phyloP scores from a whole-genome alignment of 2,888 invertebrate genomes.

The Subacronicta megacephala region DNA sequence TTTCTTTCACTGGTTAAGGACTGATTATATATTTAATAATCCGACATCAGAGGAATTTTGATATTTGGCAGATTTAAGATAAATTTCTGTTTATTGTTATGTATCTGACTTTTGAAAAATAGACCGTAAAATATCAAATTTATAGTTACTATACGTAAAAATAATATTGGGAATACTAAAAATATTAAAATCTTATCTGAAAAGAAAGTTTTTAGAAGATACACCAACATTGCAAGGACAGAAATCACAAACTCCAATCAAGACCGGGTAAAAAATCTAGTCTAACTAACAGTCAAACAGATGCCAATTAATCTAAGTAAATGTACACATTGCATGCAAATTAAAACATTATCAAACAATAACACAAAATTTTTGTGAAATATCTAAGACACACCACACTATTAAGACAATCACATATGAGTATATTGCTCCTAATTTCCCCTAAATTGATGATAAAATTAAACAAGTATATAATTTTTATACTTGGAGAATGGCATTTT shows the following conservation, averaged over 20 bases:
- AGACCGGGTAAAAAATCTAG: conserved; percentile 10
- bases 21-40: too few relatives aligned
- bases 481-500: too few relatives aligned
- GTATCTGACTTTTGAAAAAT: too few relatives aligned
- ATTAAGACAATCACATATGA: conserved; percentile 21
- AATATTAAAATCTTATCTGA: not conserved
- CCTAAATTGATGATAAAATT: not conserved
- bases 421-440: conserved; percentile 18
- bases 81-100: too few relatives aligned
- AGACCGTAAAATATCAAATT: too few relatives aligned
- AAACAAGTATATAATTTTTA: too few relatives aligned
- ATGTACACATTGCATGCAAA: conserved; percentile 62
- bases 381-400: conserved; percentile 41
- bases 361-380: conserved; percentile 26
- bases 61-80: too few relatives aligned
- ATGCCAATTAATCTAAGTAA: conserved; percentile 44
- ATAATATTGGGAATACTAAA: too few relatives aligned
- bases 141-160: too few relatives aligned
- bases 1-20: too few relatives aligned
- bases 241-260: conserved; percentile 10
- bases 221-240: not conserved
- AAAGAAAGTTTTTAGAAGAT: too few relatives aligned
- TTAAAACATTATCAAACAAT: conserved; percentile 47
- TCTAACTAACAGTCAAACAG: conserved; percentile 48
- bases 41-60: too few relatives aligned